Conservation (phyloP, 1,140 invertebrate species). For the Drosophila ogumai region DNA sequence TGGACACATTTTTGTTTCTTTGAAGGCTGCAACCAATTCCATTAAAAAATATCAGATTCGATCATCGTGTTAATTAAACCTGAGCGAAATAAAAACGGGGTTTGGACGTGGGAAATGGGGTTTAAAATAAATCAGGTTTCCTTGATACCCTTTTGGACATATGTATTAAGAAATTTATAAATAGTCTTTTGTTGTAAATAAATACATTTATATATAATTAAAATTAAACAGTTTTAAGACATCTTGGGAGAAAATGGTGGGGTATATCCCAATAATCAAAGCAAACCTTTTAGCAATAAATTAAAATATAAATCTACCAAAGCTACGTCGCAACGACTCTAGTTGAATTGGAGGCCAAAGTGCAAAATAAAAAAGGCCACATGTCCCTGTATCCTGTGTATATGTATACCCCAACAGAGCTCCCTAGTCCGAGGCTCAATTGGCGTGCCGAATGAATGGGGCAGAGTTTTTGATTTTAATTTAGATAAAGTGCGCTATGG, state of each 20-base stretch:
- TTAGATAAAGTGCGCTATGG: conserved; percentile 79
- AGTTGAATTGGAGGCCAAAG: neutral
- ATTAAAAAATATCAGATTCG: conserved; percentile 33
- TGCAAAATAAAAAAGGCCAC: neutral
- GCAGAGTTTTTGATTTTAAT: conserved; percentile 76
- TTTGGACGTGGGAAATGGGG: rapidly evolving
- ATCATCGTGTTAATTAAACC: conserved; percentile 47
- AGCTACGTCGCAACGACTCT: neutral
- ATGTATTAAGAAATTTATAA: neutral
- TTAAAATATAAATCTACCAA: neutral
- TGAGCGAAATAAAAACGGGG: neutral
- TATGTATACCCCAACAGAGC: neutral
- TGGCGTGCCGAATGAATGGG: conserved; percentile 47
- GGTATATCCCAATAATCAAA: neutral
- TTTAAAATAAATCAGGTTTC: neutral
- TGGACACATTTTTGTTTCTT: neutral
- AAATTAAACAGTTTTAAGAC: neutral
- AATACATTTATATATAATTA: neutral
- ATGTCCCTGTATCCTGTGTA: conserved; percentile 4
- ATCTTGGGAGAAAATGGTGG: neutral
- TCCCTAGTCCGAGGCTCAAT: conserved; percentile 25
- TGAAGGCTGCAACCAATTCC: conserved; percentile 13
- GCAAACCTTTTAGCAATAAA: neutral
- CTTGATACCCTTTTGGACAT: conserved; percentile 4
- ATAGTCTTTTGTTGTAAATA: neutral